Evolutionary conservation across 2,888 invertebrate genomes (phyloP).

Genomic region (Octonoba sinensis): DNA sequence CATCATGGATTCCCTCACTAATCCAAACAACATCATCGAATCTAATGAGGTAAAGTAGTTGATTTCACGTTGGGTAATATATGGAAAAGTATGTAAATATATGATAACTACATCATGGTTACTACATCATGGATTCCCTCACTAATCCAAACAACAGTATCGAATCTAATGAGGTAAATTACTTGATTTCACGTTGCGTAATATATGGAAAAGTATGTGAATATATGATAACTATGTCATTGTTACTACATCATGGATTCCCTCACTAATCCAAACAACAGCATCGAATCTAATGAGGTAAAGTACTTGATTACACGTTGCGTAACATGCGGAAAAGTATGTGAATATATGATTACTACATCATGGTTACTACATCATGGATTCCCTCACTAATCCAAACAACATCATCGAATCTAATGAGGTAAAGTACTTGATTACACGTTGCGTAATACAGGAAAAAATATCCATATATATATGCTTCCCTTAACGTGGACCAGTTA

Average conservation of each 20-base stretch:
- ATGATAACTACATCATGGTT: too few species aligned
- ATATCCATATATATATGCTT: conserved; percentile 6
- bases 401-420: conserved; percentile 35
- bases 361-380: conserved; percentile 38
- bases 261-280: conserved; percentile 28
- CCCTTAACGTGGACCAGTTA: too few species aligned
- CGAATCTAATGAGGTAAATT: conserved; percentile 40
- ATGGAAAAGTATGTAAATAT: not conserved
- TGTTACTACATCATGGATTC: conserved; percentile 43
- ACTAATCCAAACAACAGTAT: conserved; percentile 36
- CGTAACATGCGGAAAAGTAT: not conserved
- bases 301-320: not conserved
- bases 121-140: conserved; percentile 49
- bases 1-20: conserved; percentile 46
- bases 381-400: conserved; percentile 35
- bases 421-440: conserved; percentile 14
- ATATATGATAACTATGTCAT: too few species aligned
- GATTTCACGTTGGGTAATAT: not conserved
- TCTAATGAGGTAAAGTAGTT: conserved; percentile 28
- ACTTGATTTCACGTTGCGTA: not conserved
- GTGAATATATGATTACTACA: too few species aligned
- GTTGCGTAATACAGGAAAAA: not conserved
- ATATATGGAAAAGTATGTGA: not conserved
- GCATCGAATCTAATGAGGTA: conserved; percentile 43
- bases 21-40: conserved; percentile 37